Conservation (phyloP, 2,888 invertebrate species). For the Iselma pallidipennis region DNA sequence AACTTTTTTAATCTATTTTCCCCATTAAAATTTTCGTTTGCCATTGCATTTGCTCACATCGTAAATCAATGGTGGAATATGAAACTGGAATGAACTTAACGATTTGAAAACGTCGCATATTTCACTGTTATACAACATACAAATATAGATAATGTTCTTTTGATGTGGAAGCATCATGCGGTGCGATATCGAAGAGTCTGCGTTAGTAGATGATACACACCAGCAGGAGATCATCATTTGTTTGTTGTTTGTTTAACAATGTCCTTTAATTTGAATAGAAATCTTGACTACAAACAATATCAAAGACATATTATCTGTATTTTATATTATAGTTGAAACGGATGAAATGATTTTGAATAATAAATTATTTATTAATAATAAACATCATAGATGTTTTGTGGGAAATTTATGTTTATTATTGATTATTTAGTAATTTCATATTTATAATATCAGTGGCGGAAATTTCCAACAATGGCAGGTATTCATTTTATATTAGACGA, state of each 20-base stretch:
- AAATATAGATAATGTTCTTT: background rate
- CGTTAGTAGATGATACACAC: background rate
- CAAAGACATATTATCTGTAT: no score
- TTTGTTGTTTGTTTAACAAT: background rate
- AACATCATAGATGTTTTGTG: no score
- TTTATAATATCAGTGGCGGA: no score
- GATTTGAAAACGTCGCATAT: background rate
- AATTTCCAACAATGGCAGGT: no score
- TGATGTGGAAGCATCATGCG: background rate
- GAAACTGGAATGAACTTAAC: background rate
- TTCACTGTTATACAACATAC: background rate
- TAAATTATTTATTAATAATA: no score
- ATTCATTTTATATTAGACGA: no score
- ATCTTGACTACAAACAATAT: background rate
- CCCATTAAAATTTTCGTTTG: background rate
- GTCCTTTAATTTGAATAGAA: background rate
- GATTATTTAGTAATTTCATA: no score
- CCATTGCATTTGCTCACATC: background rate
- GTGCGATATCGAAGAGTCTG: background rate
- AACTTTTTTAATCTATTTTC: background rate
- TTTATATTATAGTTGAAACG: background rate
- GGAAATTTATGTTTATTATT: no score
- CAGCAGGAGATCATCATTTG: background rate
- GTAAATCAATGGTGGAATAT: background rate
- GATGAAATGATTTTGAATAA: no score